Conservation (phyloP, 2,797 vertebrate genomes). For the Peromyscus attwateri region DNA sequence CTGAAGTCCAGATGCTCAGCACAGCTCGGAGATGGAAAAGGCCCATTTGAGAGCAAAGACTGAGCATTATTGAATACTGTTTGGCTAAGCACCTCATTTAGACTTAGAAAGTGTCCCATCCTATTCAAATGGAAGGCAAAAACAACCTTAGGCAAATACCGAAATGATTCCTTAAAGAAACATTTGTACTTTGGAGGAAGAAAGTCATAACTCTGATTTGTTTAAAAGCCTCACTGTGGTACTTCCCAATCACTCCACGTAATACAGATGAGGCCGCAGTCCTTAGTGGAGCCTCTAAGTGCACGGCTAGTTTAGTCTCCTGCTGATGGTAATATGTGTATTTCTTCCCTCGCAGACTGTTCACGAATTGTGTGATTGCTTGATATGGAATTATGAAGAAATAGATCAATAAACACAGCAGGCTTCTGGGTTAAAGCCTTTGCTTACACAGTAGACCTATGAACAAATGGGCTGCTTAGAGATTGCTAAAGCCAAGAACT, state of each 20-base stretch:
- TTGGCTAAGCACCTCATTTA: slow-evolving; percentile 59
- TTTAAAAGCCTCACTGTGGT: slow-evolving; percentile 71
- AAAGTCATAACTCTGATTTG: slow-evolving; percentile 53
- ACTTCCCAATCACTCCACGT: slow-evolving; percentile 54
- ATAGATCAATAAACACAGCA: slow-evolving; percentile 88
- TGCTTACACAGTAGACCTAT: slow-evolving; percentile 58
- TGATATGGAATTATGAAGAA: slow-evolving; percentile 90
- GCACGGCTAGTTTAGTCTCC: slow-evolving; percentile 59
- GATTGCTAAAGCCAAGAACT: not conserved
- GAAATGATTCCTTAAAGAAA: slow-evolving; percentile 61
- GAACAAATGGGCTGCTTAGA: slow-evolving; percentile 43
- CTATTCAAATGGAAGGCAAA: slow-evolving; percentile 44
- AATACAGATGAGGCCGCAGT: slow-evolving; percentile 56
- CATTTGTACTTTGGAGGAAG: slow-evolving; percentile 64
- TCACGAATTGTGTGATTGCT: slow-evolving; percentile 83
- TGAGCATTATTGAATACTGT: slow-evolving; percentile 47
- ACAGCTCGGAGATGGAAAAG: not conserved
- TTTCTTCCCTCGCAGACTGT: slow-evolving; percentile 54
- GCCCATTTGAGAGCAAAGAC: slow-evolving; percentile 61
- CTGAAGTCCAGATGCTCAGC: slow-evolving; percentile 44
- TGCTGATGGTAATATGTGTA: not conserved
- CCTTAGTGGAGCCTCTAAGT: slow-evolving; percentile 54
- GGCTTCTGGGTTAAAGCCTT: slow-evolving; percentile 57
- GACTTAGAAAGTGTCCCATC: slow-evolving; percentile 8
- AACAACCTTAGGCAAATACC: slow-evolving; percentile 1